Percentiles rank a stretch among this genome's conserved stretches.
These are phyloP conservation scores for Limnodromus scolopaceus DNA, from an alignment of 2,797 vertebrate species.

Conservation along the genomic window DNA sequence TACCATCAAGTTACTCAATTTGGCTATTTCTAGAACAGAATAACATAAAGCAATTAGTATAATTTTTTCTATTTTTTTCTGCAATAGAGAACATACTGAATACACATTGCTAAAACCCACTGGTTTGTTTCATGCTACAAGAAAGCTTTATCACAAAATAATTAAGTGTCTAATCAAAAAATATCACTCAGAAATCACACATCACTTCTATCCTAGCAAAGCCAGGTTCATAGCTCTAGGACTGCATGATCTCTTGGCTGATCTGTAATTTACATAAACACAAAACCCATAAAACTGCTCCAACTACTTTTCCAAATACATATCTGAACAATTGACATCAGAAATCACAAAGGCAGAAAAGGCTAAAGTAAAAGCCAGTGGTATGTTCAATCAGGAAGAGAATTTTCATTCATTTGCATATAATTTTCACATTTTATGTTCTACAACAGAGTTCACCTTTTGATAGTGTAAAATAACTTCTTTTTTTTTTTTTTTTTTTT, in stretches of 20 bases:
- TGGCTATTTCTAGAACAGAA: neutral
- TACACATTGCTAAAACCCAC: neutral
- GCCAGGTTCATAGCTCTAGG: neutral
- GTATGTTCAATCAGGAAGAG: neutral
- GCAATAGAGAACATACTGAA: neutral
- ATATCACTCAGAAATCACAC: neutral
- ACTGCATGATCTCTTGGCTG: neutral
- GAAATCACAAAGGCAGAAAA: neutral
- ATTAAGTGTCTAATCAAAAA: neutral
- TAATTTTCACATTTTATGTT: neutral
- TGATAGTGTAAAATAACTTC: neutral
- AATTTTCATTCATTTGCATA: neutral
- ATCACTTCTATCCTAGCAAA: neutral
- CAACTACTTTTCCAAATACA: neutral
- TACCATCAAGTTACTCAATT: neutral
- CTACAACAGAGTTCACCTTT: neutral
- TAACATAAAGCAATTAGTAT: neutral
- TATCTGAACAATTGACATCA: neutral
- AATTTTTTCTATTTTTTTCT: neutral
- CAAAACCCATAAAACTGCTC: neutral
- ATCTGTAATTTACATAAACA: neutral
- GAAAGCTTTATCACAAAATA: neutral
- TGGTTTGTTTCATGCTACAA: neutral
- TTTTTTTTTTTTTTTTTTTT: neutral
- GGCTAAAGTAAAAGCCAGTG: neutral